Base-by-base conservation (phyloP, 2,797 vertebrate genomes). In the Urocyon cinereoargenteus region DNA sequence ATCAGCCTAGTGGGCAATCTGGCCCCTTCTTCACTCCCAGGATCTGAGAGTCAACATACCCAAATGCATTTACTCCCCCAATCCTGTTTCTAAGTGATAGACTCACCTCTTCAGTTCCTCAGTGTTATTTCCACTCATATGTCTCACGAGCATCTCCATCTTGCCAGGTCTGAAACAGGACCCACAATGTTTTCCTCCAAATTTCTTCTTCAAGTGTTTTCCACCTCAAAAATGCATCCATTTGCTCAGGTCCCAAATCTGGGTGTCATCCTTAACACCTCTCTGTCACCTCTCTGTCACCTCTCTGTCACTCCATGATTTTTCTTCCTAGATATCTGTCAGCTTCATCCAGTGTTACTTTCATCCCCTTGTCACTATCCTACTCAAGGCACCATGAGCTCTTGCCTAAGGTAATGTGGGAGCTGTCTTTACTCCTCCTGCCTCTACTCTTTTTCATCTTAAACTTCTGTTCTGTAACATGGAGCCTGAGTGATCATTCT, bases 111-210 rank as follows among this genome's bases (percentile, higher is more conserved):
- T 72, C 5, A 11, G 24, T 40, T 12, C 36, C 24, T 31, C 59
- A n/a, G 28, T 36, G 1, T 64, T 36, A 49, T 1, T 3, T 55
- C 19, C 40, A 49, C n/a, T 51, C 13, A 2, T 6, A n/a, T 13
- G 21, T 59, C 72, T 57, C 24, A 18, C 0, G 0, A 15, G 9
- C 8, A 9, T 2, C n/a, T 40, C 28, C 0, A 0, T 14, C 1
- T 49, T 15, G 11, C 12, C 51, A 57, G 61, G 24, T 45, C 45
- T 11, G 8, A 73, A 61, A 10, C 59, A 59, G 79, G 84, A 59
- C 66, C 36, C 31, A 26, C 4, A 12, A 36, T 49, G 4, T 75
- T 49, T 40, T 26, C 86, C 49, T 55, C 11, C 28, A 34, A 21
- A 53, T 28, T 16, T 68, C 64, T 26, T 55, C 13, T 72, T 45